These are phyloP conservation scores for Xestia c-nigrum DNA, from an alignment of 2,888 invertebrate species.

Conservation along the genomic window DNA sequence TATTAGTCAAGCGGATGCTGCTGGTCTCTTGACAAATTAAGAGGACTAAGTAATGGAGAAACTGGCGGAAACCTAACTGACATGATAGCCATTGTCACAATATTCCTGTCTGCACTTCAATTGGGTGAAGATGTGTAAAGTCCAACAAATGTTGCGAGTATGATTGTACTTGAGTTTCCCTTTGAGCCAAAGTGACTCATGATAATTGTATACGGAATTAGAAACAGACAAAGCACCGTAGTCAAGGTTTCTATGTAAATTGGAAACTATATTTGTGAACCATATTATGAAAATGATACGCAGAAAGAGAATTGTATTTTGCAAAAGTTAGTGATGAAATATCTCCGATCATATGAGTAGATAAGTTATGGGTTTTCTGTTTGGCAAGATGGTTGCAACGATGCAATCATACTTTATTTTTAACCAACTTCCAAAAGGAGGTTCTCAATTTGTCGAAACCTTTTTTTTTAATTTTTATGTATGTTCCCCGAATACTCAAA, in stretches of 20 bases:
- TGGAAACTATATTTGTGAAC: constrained; percentile 25
- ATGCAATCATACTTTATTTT: constrained; percentile 19
- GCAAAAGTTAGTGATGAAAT: constrained; percentile 16
- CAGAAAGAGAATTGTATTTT: constrained; percentile 22
- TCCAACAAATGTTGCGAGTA: constrained; percentile 36
- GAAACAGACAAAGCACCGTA: constrained; percentile 52
- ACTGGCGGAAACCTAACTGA: constrained; percentile 22
- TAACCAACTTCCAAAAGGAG: too few species aligned
- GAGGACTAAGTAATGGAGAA: constrained; percentile 24
- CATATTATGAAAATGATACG: constrained; percentile 37
- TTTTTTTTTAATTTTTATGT: too few species aligned
- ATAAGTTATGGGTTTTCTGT: background rate
- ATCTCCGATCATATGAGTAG: background rate
- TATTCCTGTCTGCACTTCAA: constrained; percentile 19
- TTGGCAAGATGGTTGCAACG: background rate
- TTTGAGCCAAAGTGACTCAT: constrained; percentile 58
- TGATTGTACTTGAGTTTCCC: constrained; percentile 48
- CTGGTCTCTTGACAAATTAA: constrained; percentile 17
- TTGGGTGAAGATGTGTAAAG: constrained; percentile 24
- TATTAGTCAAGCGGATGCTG: constrained; percentile 29
- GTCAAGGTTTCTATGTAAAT: constrained; percentile 53
- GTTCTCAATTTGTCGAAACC: too few species aligned
- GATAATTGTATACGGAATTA: constrained; percentile 52
- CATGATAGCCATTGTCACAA: constrained; percentile 25
- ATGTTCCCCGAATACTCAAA: too few species aligned